A percentile compares a stretch with the other conserved stretches of the same genome.
phyloP scores from a whole-genome alignment of 2,888 invertebrate species.

The Macrosoma leucophasiata region DNA sequence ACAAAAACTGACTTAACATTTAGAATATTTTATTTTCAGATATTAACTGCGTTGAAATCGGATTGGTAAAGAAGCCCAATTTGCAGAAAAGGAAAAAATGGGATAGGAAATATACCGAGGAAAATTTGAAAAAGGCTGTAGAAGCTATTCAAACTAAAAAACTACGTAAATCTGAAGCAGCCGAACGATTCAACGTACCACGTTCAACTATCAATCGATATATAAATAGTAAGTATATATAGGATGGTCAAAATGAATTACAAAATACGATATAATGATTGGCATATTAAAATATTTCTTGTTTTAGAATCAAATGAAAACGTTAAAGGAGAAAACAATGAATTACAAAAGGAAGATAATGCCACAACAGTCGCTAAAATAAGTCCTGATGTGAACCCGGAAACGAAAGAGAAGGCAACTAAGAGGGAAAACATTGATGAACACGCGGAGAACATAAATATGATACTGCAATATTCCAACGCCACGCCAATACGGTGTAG shows the following conservation, averaged over 20 bases:
- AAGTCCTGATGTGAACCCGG: conserved; percentile 26
- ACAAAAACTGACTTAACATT: no score
- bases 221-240: no score
- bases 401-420: conserved; percentile 20
- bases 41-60: no score
- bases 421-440: conserved; percentile 40
- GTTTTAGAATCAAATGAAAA: neutral
- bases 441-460: conserved; percentile 48
- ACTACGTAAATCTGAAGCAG: no score
- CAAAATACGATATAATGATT: neutral
- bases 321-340: neutral
- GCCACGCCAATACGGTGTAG: conserved; percentile 43
- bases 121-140: conserved; percentile 3
- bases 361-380: conserved; percentile 26
- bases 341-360: conserved; percentile 17
- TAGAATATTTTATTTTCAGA: no score
- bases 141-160: no score
- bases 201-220: no score
- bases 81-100: conserved; percentile 11
- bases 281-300: neutral
- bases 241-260: conserved; percentile 18
- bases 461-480: conserved; percentile 37
- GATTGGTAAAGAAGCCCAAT: no score
- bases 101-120: conserved; percentile 13
- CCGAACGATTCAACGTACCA: no score